These are phyloP conservation scores for Rhagophthalmus giganteus DNA, from an alignment of 2,888 invertebrate species.

Conservation along the genomic window DNA sequence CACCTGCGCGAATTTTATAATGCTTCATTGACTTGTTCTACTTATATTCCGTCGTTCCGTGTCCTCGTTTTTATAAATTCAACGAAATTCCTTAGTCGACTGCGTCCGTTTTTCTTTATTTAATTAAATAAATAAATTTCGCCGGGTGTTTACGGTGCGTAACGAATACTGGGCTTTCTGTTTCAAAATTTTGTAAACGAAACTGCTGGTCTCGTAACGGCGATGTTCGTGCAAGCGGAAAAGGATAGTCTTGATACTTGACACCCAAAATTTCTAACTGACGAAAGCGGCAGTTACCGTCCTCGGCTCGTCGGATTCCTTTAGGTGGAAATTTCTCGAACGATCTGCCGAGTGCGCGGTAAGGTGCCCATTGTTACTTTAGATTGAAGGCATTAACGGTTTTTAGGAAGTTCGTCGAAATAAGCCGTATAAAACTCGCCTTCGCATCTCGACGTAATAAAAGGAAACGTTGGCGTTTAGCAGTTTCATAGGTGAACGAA, in stretches of 20 bases:
- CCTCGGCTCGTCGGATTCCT: constrained; percentile 14
- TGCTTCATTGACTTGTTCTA: background rate
- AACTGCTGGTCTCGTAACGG: no score
- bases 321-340: constrained; percentile 24
- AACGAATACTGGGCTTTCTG: no score
- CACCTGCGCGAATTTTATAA: background rate
- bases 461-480: constrained; percentile 48
- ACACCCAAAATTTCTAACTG: constrained; percentile 13
- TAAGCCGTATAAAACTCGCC: constrained; percentile 47
- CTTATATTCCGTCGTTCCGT: background rate
- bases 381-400: constrained; percentile 43
- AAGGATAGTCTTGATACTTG: constrained; percentile 20
- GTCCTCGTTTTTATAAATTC: background rate
- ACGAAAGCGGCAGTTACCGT: constrained; percentile 14
- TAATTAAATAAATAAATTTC: no score
- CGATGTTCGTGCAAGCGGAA: constrained; percentile 26
- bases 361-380: constrained; percentile 31
- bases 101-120: no score
- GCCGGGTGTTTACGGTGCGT: no score
- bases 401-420: constrained; percentile 42
- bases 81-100: no score
- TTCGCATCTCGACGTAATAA: constrained; percentile 46
- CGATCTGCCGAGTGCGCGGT: constrained; percentile 14
- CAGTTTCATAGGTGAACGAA: constrained; percentile 46
- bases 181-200: no score